A percentile compares a stretch with the other conserved stretches of the same genome.
Conservation (phyloP, 92 coral and sea anemone species). For the Palythoa grandiflora region DNA sequence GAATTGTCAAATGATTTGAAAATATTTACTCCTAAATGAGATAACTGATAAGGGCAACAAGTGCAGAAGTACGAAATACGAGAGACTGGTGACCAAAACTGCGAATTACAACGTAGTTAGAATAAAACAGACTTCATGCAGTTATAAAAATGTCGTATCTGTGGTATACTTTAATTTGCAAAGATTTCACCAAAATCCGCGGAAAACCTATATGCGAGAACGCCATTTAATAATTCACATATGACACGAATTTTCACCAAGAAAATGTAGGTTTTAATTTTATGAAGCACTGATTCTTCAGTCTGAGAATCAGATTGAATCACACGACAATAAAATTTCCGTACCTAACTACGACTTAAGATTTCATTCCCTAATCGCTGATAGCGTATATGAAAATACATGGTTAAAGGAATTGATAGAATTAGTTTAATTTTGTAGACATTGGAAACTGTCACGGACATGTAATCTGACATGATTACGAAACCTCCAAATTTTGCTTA, state of each 20-base stretch:
- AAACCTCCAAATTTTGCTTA: slow-evolving; percentile 33
- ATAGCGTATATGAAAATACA: neutral
- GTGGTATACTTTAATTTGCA: neutral
- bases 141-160: no score
- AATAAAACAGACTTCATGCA: neutral
- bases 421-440: neutral
- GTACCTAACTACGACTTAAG: no score
- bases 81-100: neutral
- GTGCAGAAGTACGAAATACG: neutral
- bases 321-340: neutral
- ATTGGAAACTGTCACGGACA: neutral
- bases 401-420: neutral
- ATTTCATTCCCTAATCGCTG: neutral
- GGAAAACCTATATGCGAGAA: neutral
- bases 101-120: neutral
- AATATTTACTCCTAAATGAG: neutral
- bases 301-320: neutral
- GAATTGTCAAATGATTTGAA: neutral
- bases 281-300: neutral
- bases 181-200: neutral
- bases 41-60: neutral
- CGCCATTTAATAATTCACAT: slow-evolving; percentile 49
- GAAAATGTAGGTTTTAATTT: slow-evolving; percentile 1
- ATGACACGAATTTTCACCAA: neutral
- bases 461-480: slow-evolving; percentile 20